These are phyloP conservation scores for Zootoca vivipara DNA, from an alignment of 2,113 vertebrate species.

Conservation along the genomic window DNA sequence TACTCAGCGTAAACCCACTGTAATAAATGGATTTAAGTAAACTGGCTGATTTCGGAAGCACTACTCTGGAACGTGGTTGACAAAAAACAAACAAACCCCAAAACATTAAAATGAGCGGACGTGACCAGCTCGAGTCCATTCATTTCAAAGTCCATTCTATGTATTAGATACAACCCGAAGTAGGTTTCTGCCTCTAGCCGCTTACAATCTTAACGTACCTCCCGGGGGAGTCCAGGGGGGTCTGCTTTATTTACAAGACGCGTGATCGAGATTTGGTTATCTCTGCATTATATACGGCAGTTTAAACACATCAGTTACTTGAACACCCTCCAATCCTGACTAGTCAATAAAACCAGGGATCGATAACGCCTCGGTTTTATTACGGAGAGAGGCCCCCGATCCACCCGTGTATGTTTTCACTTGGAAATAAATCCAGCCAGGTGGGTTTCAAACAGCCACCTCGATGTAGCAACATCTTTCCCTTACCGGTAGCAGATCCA, in stretches of 20 bases:
- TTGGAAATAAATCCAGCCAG: background rate
- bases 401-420: background rate
- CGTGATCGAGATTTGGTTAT: background rate
- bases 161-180: too few relatives aligned
- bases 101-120: too few relatives aligned
- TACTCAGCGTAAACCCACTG: too few relatives aligned
- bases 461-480: background rate
- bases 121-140: too few relatives aligned
- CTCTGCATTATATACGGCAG: background rate
- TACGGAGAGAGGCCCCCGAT: background rate
- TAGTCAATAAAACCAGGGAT: background rate
- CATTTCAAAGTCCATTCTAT: too few relatives aligned
- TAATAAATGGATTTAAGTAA: too few relatives aligned
- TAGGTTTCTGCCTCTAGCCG: background rate
- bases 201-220: background rate
- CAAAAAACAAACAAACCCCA: too few relatives aligned
- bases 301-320: background rate
- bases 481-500: background rate
- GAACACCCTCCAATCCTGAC: too few relatives aligned
- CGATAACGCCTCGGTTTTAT: background rate
- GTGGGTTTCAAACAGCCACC: background rate
- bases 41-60: too few relatives aligned
- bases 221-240: background rate
- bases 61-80: too few relatives aligned
- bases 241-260: background rate